Evolutionary conservation across 2,888 invertebrate species (phyloP).

Genomic region (Drosophila macrospina): DNA sequence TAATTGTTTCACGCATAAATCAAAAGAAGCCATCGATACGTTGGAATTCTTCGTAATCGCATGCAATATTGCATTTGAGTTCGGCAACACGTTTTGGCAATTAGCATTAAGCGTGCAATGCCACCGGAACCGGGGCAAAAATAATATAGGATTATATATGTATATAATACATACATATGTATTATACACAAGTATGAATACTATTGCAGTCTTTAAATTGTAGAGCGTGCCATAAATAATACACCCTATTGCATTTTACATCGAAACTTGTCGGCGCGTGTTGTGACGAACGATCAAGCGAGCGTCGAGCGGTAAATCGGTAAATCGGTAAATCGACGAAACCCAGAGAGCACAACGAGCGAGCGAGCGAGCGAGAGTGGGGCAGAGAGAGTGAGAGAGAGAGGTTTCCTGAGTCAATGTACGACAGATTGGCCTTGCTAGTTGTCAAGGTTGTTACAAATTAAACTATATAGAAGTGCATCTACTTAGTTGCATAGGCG

Average conservation of each 20-base stretch:
- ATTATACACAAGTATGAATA: not conserved
- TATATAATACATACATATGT: too few species aligned
- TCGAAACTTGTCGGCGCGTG: slow-evolving; percentile 38
- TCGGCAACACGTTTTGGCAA: slow-evolving; percentile 44
- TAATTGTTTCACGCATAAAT: slow-evolving; percentile 2
- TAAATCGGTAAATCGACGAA: not conserved
- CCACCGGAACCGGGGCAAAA: slow-evolving; percentile 50
- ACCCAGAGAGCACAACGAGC: not conserved
- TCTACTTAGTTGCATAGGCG: slow-evolving; percentile 37
- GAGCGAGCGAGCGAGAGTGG: not conserved
- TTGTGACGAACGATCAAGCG: slow-evolving; percentile 18
- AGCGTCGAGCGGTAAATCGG: not conserved
- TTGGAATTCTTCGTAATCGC: slow-evolving; percentile 3
- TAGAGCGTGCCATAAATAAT: slow-evolving; percentile 45
- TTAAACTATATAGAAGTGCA: slow-evolving; percentile 22
- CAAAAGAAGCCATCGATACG: not conserved
- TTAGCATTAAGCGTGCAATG: slow-evolving; percentile 47
- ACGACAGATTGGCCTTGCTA: slow-evolving; percentile 34
- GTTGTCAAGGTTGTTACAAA: slow-evolving; percentile 41
- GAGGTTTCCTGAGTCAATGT: slow-evolving; percentile 47
- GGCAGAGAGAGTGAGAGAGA: not conserved
- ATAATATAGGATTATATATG: slow-evolving; percentile 22
- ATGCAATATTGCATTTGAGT: slow-evolving; percentile 13
- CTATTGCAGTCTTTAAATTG: slow-evolving; percentile 26
- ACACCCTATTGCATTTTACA: slow-evolving; percentile 35